Percentiles rank a stretch among this genome's conserved stretches.
Conservation (phyloP, 2,113 vertebrate genomes). For the Stegostoma tigrinum region DNA sequence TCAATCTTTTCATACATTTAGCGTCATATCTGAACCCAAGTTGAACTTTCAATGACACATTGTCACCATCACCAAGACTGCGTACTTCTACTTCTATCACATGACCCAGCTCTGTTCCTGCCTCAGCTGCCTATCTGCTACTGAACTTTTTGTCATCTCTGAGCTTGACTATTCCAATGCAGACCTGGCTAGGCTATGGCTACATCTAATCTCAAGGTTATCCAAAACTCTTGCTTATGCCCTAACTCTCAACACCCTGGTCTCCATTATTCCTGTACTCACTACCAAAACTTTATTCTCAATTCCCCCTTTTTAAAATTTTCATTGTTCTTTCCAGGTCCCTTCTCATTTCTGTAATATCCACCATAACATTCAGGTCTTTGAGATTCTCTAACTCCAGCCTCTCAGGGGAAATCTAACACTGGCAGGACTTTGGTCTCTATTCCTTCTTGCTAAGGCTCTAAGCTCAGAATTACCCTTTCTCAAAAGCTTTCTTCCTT, state of each 20-base stretch:
- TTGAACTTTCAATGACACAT: background rate
- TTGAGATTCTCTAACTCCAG: background rate
- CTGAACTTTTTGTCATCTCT: background rate
- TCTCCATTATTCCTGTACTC: background rate
- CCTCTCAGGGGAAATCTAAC: no score
- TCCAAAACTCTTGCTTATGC: background rate
- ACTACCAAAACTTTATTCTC: background rate
- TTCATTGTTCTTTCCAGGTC: background rate
- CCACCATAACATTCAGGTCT: background rate
- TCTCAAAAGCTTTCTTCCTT: no score
- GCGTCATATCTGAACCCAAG: background rate
- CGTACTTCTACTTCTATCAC: background rate
- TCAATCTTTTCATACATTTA: background rate
- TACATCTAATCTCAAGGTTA: background rate
- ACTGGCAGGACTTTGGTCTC: no score
- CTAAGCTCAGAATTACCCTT: no score
- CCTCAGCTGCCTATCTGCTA: background rate
- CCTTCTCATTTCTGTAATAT: background rate
- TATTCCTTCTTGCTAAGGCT: no score
- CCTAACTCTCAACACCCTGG: background rate
- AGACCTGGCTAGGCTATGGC: background rate
- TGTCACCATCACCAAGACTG: background rate
- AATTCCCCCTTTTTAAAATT: background rate
- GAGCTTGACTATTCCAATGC: background rate
- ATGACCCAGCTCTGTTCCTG: background rate